Conservation (phyloP, 1,140 invertebrate genomes). For the Cherax destructor region DNA sequence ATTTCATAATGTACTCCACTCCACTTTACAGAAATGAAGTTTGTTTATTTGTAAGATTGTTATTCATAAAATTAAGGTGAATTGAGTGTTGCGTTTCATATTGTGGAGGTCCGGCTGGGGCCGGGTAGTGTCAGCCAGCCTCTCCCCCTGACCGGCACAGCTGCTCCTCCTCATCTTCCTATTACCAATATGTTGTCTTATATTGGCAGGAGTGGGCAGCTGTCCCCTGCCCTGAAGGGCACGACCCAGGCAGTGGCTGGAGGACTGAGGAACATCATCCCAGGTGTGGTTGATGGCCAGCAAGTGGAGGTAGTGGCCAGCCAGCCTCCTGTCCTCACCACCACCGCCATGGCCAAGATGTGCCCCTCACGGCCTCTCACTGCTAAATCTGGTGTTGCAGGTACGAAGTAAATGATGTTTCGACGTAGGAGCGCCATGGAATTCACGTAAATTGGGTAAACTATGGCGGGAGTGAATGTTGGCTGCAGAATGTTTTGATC, state of each 20-base stretch:
- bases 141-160: not conserved
- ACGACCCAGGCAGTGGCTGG: slow-evolving; percentile 45
- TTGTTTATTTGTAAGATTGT: too few species aligned
- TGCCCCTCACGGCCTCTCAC: slow-evolving; percentile 19
- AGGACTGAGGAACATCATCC: slow-evolving; percentile 25
- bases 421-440: too few species aligned
- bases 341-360: slow-evolving; percentile 19
- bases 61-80: too few species aligned
- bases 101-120: too few species aligned
- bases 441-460: too few species aligned
- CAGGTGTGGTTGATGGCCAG: slow-evolving; percentile 20
- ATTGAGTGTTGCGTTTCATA: too few species aligned
- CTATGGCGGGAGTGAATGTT: too few species aligned
- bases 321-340: slow-evolving; percentile 16
- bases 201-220: slow-evolving; percentile 38
- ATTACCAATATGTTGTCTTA: slow-evolving; percentile 44
- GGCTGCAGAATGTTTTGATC: too few species aligned
- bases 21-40: too few species aligned
- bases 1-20: too few species aligned
- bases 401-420: not conserved
- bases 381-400: slow-evolving; percentile 42
- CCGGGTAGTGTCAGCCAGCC: too few species aligned
- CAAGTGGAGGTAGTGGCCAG: not conserved
- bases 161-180: not conserved
- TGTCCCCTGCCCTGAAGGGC: slow-evolving; percentile 48